A percentile compares a stretch with the other conserved stretches of the same genome.
phyloP scores from a whole-genome alignment of 2,113 vertebrate genomes.

The Centropus unirufus region DNA sequence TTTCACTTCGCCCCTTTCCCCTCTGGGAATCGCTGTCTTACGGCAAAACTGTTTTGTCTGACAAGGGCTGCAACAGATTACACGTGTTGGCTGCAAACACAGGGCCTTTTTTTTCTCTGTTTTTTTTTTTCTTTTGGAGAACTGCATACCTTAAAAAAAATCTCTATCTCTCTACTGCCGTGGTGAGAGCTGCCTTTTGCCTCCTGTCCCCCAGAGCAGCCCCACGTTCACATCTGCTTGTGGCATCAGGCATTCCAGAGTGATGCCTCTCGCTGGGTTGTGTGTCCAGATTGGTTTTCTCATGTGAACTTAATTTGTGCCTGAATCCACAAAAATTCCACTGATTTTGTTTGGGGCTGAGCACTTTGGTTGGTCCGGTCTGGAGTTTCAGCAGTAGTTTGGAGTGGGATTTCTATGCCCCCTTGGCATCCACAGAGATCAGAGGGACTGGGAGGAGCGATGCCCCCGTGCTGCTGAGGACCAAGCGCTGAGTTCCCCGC shows the following conservation, averaged over 20 bases:
- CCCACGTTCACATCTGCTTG: accelerated
- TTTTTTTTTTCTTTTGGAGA: neutral
- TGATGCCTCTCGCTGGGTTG: neutral
- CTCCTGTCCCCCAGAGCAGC: neutral
- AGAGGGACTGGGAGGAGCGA: accelerated
- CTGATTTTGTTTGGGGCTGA: neutral
- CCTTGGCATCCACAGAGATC: accelerated
- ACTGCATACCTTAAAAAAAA: neutral
- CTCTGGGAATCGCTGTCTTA: constrained; percentile 71
- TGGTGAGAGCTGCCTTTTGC: neutral
- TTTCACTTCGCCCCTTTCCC: constrained; percentile 73
- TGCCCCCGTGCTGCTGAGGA: neutral
- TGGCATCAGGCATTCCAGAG: neutral
- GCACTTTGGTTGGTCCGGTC: neutral
- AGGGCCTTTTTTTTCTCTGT: neutral
- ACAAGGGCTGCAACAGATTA: constrained; percentile 68
- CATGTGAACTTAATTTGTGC: neutral
- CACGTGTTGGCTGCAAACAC: constrained; percentile 72
- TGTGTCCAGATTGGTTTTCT: neutral
- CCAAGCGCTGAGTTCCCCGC: accelerated
- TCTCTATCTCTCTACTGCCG: neutral
- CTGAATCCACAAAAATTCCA: neutral
- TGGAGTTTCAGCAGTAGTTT: accelerated
- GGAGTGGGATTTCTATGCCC: neutral
- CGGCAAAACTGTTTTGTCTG: constrained; percentile 71